Evolutionary conservation across 1,140 invertebrate genomes (phyloP), one percentile per base, ranked within the genome.

Genomic region (Theocolax elegans): DNA sequence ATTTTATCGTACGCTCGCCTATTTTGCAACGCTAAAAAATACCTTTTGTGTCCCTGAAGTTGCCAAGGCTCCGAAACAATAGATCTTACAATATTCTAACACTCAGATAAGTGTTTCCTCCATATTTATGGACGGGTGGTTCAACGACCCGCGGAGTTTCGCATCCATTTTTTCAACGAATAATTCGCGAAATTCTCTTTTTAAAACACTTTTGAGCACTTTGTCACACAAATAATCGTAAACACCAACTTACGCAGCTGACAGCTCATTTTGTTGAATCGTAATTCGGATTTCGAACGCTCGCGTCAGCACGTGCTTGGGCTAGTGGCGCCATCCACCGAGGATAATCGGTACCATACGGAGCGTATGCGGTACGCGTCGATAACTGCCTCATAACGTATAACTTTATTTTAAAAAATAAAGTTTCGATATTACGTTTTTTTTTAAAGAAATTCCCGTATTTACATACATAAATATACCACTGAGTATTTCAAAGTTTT

Each of bases 281-380:
- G n/a, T 67, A 19, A 27, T 66, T 54, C 38, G 1, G 12, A 29
- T 44, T 56, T 17, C 25, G 23, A 35, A 58, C 64, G 17, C 40
- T 21, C 15, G 53, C 3, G 64, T 35, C 64, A 58, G 64, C 53
- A 67, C 38, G 13, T 66, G 8, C 10, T 25, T 31, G 10, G 1
- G 2, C 1, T 4, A 13, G 62, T 51, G 62, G 48, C 62, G 62
- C 48, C 62, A 64, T 27, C 62, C 17, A n/a, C n/a, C n/a, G n/a
- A n/a, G n/a, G n/a, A n/a, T n/a, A n/a, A n/a, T n/a, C n/a, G n/a
- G n/a, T n/a, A n/a, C n/a, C n/a, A n/a, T n/a, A n/a, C n/a, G n/a
- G n/a, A n/a, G n/a, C n/a, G n/a, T n/a, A n/a, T n/a, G n/a, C n/a
- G n/a, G n/a, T n/a, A n/a, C n/a, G n/a, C n/a, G n/a, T n/a, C n/a